Evolutionary conservation across 2,888 invertebrate species (phyloP).

Genomic region (Gastrophysa polygoni): DNA sequence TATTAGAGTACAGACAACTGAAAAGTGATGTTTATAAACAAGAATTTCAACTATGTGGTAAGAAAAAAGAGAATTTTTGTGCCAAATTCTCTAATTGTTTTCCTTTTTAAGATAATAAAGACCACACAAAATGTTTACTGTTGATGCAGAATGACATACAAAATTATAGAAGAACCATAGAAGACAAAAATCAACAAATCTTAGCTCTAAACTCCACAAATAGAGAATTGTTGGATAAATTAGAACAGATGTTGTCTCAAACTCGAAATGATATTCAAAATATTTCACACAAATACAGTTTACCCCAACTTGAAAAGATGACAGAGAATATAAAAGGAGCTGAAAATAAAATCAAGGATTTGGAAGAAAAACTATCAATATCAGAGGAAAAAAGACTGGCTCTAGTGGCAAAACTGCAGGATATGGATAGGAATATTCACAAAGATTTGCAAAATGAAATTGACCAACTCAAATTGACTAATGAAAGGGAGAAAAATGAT

Average conservation of each 20-base stretch:
- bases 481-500: constrained; percentile 36
- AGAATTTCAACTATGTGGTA: constrained; percentile 45
- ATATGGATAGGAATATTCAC: constrained; percentile 31
- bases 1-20: constrained; percentile 46
- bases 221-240: constrained; percentile 46
- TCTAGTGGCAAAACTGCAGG: constrained; percentile 29
- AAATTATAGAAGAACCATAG: constrained; percentile 41
- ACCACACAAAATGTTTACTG: constrained; percentile 41
- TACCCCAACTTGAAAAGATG: constrained; percentile 49
- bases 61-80: too few relatives aligned
- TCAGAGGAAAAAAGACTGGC: constrained; percentile 37
- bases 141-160: constrained; percentile 46
- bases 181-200: constrained; percentile 47
- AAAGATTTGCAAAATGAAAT: constrained; percentile 31
- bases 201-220: constrained; percentile 43
- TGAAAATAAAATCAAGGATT: constrained; percentile 39
- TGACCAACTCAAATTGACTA: constrained; percentile 22
- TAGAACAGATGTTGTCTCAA: constrained; percentile 48
- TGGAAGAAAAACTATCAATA: constrained; percentile 35
- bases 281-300: constrained; percentile 47
- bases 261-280: constrained; percentile 48
- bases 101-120: constrained; percentile 38
- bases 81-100: too few relatives aligned
- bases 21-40: constrained; percentile 40
- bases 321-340: constrained; percentile 45